phyloP scores from a whole-genome alignment of 1,140 invertebrate species.

The Bombus waltoni region DNA sequence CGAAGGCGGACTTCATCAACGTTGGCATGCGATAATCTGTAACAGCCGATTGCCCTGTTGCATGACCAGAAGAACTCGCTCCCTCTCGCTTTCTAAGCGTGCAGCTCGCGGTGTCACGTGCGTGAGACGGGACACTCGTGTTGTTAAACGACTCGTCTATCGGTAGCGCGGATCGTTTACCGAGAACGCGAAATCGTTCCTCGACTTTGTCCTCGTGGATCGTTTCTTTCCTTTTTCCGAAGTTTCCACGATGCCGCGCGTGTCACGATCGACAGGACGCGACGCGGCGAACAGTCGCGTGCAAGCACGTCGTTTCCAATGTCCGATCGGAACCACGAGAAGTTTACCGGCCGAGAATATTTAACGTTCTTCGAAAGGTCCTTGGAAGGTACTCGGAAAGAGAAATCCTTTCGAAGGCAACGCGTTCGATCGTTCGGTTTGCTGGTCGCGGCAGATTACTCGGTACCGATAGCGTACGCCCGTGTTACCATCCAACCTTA shows the following conservation, averaged over 20 bases:
- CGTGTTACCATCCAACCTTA: slow-evolving; percentile 58
- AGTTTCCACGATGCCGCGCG: slow-evolving; percentile 15
- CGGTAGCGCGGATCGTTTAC: slow-evolving; percentile 17
- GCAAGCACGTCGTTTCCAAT: slow-evolving; percentile 54
- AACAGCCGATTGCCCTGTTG: slow-evolving; percentile 16
- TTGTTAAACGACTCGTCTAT: slow-evolving; percentile 19
- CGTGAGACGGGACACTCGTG: slow-evolving; percentile 5
- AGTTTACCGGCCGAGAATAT: slow-evolving; percentile 29
- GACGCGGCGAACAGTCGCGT: slow-evolving; percentile 45
- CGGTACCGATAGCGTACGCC: slow-evolving; percentile 43
- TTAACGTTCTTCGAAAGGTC: slow-evolving; percentile 5
- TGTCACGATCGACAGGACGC: background rate
- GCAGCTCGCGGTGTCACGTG: background rate
- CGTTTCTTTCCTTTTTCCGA: slow-evolving; percentile 33
- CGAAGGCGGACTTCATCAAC: slow-evolving; percentile 38
- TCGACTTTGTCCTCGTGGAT: background rate
- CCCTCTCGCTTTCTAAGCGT: slow-evolving; percentile 57
- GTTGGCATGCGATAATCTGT: slow-evolving; percentile 51
- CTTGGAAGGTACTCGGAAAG: slow-evolving; percentile 11
- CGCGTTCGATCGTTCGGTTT: slow-evolving; percentile 33
- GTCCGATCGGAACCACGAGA: background rate
- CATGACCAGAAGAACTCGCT: background rate
- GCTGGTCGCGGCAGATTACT: slow-evolving; percentile 33
- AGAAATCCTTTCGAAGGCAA: slow-evolving; percentile 5
- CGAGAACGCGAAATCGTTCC: slow-evolving; percentile 32